Percentiles rank a stretch among this genome's conserved stretches.
phyloP scores from a whole-genome alignment of 1,140 invertebrate genomes.

The Lepeophtheirus salmonis region DNA sequence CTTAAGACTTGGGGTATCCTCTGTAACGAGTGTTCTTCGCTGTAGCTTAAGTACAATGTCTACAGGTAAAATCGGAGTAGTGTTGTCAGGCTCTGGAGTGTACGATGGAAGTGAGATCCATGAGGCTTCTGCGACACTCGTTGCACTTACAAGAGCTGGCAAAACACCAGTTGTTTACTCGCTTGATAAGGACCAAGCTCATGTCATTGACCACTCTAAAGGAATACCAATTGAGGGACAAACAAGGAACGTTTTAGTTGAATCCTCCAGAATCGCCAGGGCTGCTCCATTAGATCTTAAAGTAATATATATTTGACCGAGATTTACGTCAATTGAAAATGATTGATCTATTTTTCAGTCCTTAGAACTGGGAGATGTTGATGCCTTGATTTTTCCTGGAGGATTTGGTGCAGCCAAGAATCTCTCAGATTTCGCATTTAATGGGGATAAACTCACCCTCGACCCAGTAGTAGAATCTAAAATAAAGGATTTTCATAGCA shows the following conservation, averaged over 20 bases:
- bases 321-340: not conserved
- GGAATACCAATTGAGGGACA: conserved; percentile 25
- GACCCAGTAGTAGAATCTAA: conserved; percentile 32
- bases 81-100: conserved; percentile 39
- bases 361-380: conserved; percentile 25
- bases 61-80: conserved; percentile 23
- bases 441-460: conserved; percentile 33
- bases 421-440: conserved; percentile 28
- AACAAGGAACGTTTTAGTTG: conserved; percentile 35
- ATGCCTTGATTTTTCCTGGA: conserved; percentile 39
- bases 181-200: conserved; percentile 34
- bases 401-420: conserved; percentile 43
- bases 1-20: no score
- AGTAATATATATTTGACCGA: not conserved
- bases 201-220: conserved; percentile 36
- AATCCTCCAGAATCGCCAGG: conserved; percentile 39
- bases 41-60: no score
- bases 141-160: conserved; percentile 33
- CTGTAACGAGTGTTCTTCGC: no score
- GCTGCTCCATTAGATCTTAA: conserved; percentile 22
- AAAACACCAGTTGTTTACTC: conserved; percentile 34
- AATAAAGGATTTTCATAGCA: conserved; percentile 35
- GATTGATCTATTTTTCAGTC: not conserved
- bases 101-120: conserved; percentile 41
- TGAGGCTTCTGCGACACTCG: conserved; percentile 35